These are phyloP conservation scores for Dione vanillae DNA, from an alignment of 2,888 invertebrate species.

Conservation along the genomic window DNA sequence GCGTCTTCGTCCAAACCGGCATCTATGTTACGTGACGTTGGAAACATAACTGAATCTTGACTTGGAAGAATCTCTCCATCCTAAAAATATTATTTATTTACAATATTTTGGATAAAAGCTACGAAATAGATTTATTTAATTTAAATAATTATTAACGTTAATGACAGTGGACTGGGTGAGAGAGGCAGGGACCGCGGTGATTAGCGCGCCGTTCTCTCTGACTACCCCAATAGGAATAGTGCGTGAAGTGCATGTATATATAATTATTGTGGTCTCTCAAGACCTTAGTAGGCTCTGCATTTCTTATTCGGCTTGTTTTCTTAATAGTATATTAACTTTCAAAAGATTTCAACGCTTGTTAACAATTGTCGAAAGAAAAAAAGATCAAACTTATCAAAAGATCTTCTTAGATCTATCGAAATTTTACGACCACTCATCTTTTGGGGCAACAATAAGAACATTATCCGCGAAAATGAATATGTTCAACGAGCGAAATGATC, in stretches of 20 bases:
- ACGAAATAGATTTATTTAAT: too few relatives aligned
- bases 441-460: conserved; percentile 45
- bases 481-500: conserved; percentile 59
- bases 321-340: too few relatives aligned
- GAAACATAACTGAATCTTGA: conserved; percentile 75
- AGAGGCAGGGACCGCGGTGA: too few relatives aligned
- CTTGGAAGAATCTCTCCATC: conserved; percentile 74
- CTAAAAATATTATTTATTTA: conserved; percentile 50
- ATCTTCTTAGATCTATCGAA: conserved; percentile 23
- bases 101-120: not conserved
- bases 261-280: too few relatives aligned
- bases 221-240: too few relatives aligned
- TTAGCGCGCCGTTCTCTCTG: too few relatives aligned
- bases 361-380: not conserved
- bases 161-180: too few relatives aligned
- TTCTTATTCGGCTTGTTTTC: too few relatives aligned
- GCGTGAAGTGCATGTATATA: too few relatives aligned
- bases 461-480: conserved; percentile 58
- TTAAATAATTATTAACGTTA: too few relatives aligned
- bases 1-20: conserved; percentile 68
- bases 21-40: conserved; percentile 69
- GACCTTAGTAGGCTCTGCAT: too few relatives aligned
- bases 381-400: conserved; percentile 24
- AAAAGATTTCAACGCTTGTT: too few relatives aligned
- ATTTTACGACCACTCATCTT: conserved; percentile 42